Conservation (phyloP, 2,797 vertebrate genomes). For the Meda fulgida region DNA sequence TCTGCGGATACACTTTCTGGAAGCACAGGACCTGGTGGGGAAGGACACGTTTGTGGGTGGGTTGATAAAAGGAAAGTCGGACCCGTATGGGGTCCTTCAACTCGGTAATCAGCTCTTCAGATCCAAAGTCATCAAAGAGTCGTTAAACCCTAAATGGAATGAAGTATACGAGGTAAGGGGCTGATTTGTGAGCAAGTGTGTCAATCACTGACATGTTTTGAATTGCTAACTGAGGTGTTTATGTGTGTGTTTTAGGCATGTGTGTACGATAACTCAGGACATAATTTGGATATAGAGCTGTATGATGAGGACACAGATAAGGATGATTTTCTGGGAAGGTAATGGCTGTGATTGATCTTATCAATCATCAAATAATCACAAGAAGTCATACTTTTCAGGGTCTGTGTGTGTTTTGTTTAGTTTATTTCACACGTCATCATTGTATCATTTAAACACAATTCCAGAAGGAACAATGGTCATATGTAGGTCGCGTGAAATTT, state of each 20-base stretch:
- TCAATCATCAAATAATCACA: neutral
- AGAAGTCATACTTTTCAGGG: neutral
- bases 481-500: too few species aligned
- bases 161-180: conserved; percentile 91
- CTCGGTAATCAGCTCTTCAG: conserved; percentile 87
- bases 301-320: conserved; percentile 96
- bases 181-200: conserved; percentile 4
- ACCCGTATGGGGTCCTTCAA: conserved; percentile 90
- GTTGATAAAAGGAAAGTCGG: conserved; percentile 94
- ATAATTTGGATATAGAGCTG: conserved; percentile 86
- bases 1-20: conserved; percentile 90
- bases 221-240: neutral
- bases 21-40: conserved; percentile 89
- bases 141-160: conserved; percentile 89
- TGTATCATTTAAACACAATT: too few species aligned
- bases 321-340: conserved; percentile 95
- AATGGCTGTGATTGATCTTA: conserved; percentile 29
- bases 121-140: conserved; percentile 92
- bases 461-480: too few species aligned
- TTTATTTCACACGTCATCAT: too few species aligned
- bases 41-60: conserved; percentile 93
- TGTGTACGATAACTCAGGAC: conserved; percentile 82
- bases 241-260: conserved; percentile 76
- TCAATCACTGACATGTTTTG: neutral
- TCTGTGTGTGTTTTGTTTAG: too few species aligned